Conservation (phyloP, 2,113 vertebrate genomes). For the Tachuris rubrigastra region DNA sequence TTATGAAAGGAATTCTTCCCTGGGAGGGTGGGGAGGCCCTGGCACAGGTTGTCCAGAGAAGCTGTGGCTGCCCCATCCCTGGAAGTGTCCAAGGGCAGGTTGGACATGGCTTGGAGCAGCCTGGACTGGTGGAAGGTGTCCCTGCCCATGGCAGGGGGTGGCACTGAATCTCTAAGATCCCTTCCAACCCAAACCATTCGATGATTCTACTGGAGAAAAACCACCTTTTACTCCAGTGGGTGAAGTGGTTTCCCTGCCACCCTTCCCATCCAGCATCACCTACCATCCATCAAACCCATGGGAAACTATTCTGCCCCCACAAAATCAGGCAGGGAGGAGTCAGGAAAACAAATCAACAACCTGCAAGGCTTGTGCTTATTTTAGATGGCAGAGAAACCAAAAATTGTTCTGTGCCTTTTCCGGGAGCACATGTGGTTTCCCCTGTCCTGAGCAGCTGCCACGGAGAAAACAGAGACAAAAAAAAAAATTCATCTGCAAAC, state of each 20-base stretch:
- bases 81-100: background rate
- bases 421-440: background rate
- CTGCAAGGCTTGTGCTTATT: background rate
- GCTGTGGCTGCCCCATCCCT: background rate
- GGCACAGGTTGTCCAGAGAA: background rate
- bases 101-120: rapidly evolving
- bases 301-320: background rate
- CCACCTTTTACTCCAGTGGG: background rate
- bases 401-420: background rate
- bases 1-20: background rate
- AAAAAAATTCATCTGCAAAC: background rate
- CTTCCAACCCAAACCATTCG: background rate
- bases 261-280: background rate
- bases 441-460: background rate
- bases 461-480: background rate
- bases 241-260: background rate
- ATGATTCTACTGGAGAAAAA: background rate
- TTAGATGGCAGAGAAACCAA: background rate
- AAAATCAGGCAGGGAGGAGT: background rate
- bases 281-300: background rate
- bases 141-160: background rate
- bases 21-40: background rate
- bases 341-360: background rate
- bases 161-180: background rate
- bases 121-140: background rate